These are phyloP conservation scores for Pteromalus puparum DNA, from an alignment of 1,140 invertebrate species.

Conservation along the genomic window DNA sequence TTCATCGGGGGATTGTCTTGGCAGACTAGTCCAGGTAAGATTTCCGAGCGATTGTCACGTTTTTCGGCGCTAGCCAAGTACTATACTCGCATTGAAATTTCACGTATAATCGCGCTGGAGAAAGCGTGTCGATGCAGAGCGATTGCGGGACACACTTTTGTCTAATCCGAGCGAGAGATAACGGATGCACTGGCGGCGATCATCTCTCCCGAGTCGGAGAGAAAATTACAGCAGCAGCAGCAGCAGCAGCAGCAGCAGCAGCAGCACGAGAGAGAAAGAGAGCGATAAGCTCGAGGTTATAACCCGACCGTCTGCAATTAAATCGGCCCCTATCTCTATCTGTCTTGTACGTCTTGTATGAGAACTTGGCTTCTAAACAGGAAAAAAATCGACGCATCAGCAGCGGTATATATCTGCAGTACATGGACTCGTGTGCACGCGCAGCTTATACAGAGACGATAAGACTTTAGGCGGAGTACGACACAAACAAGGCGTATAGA, in stretches of 20 bases:
- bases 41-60: not conserved
- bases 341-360: too few species aligned
- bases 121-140: not conserved
- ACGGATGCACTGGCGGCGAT: not conserved
- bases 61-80: not conserved
- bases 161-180: not conserved
- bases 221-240: too few species aligned
- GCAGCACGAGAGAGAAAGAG: too few species aligned
- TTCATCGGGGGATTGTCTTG: conserved; percentile 99
- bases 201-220: too few species aligned
- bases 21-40: conserved; percentile 99
- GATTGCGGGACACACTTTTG: not conserved
- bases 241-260: too few species aligned
- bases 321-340: not conserved
- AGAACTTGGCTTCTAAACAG: not conserved
- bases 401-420: too few species aligned
- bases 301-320: not conserved
- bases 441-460: not conserved
- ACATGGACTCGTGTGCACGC: too few species aligned
- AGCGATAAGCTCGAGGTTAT: not conserved
- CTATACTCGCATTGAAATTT: too few species aligned
- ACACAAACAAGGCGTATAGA: conserved; percentile 11
- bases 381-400: not conserved
- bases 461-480: not conserved
- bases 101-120: not conserved